Base-by-base conservation (phyloP, 2,797 vertebrate genomes). In the Pseudochromis fuscus region DNA sequence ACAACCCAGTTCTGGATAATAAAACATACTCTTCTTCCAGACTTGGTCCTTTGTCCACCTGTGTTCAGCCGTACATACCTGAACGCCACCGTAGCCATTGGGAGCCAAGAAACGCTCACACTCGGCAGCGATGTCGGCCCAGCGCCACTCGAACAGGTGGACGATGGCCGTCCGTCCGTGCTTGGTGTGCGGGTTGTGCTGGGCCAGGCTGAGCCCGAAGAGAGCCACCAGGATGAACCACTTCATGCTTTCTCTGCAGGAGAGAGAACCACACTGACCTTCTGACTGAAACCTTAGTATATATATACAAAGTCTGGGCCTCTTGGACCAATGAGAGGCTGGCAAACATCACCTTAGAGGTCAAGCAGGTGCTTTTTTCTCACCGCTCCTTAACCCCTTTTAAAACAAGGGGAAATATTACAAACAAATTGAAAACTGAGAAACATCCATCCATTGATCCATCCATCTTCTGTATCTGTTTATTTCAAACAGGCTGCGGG, bases 141-240 rank as follows among this genome's bases (percentile, higher is more conserved):
- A 99, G 59, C 95, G 94, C 97, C 97, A 99, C 57, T 97, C 97
- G 58, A 99, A 99, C 75, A 99, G 92, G 60, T 99, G 97, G 1
- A 99, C 97, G 0, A 99, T 94, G 52, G 96, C 81, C 0, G 94
- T 96, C 52, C 90, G 92, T 25, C 94, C 95, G 0, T 92, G 0
- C 8, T 68, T 55, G 1, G 85, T 89, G 5, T 96, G 85, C 0
- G 97, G 95, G 83, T 79, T 56, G 61, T 95, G 94, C 53, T 98
- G 97, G 18, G 94, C 95, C 30, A 91, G 44, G 57, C 94, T 84
- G 30, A 95, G 1, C 38, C 94, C 94, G 0, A 90, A 63, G 19
- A 91, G 16, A 0, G 88, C 79, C 30, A 95, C 81, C 42, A 97
- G 72, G 18, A 96, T 79, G 1, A 74, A 52, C 73, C 92, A 12